Conservation (phyloP, 2,113 vertebrate species). For the Toxostoma redivivum region DNA sequence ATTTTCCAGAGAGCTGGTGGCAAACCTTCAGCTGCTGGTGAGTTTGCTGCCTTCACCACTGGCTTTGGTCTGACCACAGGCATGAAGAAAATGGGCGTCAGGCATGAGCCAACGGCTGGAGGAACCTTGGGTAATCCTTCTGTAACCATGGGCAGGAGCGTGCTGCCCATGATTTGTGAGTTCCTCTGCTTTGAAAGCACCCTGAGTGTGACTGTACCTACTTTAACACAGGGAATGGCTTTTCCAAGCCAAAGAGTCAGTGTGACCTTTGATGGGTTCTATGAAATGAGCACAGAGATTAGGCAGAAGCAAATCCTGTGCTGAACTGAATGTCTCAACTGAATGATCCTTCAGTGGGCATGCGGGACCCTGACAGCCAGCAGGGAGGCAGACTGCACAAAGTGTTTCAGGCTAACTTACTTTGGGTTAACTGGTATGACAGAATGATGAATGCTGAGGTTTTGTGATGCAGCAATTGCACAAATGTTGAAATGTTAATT, state of each 20-base stretch:
- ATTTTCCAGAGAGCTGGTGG: not conserved
- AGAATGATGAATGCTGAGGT: conserved; percentile 47
- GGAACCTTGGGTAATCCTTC: conserved; percentile 36
- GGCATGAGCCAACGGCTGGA: not conserved
- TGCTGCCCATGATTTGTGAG: not conserved
- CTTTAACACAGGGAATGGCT: not conserved
- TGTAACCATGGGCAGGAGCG: not conserved
- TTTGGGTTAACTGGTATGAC: conserved; percentile 4
- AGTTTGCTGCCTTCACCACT: not conserved
- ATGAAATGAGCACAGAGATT: not conserved
- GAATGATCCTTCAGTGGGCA: not conserved
- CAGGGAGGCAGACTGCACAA: not conserved
- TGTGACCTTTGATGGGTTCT: not conserved
- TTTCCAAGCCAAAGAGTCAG: not conserved
- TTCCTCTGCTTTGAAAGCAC: not conserved
- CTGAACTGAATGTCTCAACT: not conserved
- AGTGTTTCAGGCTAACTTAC: not conserved
- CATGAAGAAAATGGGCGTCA: conserved; percentile 34
- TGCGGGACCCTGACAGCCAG: not conserved
- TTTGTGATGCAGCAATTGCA: conserved; percentile 20
- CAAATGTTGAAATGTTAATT: conserved; percentile 19
- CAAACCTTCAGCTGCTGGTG: conserved; percentile 7
- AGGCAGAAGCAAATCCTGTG: not conserved
- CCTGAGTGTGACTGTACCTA: not conserved
- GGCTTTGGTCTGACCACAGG: conserved; percentile 53